Evolutionary conservation across 1,140 invertebrate species (phyloP).

Genomic region (Leptestheria dahalacensis): DNA sequence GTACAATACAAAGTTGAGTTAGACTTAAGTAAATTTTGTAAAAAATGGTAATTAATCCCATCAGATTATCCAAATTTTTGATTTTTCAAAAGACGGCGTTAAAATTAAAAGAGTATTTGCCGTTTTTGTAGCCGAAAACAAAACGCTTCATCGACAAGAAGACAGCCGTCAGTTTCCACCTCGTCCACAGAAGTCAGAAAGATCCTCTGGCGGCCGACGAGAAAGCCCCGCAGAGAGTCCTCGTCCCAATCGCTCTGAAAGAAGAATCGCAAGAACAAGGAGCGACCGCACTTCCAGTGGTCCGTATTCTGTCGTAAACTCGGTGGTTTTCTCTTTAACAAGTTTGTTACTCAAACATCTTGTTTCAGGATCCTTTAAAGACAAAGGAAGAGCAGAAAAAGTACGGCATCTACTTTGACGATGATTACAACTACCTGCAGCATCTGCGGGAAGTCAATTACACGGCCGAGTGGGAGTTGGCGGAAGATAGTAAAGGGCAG

Average conservation of each 20-base stretch:
- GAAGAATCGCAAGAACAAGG: conserved; percentile 16
- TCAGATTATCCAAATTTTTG: too few relatives aligned
- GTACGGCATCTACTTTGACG: conserved; percentile 89
- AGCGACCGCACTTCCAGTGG: neutral
- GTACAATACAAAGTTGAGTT: too few relatives aligned
- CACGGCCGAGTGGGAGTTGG: conserved; percentile 28
- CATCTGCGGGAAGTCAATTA: conserved; percentile 57
- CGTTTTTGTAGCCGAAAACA: conserved; percentile 29
- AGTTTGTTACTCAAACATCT: too few relatives aligned
- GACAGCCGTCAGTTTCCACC: conserved; percentile 73
- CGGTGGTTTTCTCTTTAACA: too few relatives aligned
- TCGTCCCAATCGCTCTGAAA: conserved; percentile 40
- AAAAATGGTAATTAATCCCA: too few relatives aligned
- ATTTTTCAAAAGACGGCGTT: too few relatives aligned
- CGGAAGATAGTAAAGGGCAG: conserved; percentile 16
- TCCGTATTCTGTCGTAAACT: neutral
- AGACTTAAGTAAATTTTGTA: too few relatives aligned
- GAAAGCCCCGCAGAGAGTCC: conserved; percentile 67
- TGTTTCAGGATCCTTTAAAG: conserved; percentile 30
- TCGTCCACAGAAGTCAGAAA: conserved; percentile 80
- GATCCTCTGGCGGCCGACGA: conserved; percentile 81
- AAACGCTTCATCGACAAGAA: conserved; percentile 87
- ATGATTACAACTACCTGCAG: conserved; percentile 91
- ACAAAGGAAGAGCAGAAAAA: conserved; percentile 63
- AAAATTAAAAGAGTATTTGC: neutral